phyloP scores from a whole-genome alignment of 2,797 vertebrate genomes.

The Tiaroga cobitis region DNA sequence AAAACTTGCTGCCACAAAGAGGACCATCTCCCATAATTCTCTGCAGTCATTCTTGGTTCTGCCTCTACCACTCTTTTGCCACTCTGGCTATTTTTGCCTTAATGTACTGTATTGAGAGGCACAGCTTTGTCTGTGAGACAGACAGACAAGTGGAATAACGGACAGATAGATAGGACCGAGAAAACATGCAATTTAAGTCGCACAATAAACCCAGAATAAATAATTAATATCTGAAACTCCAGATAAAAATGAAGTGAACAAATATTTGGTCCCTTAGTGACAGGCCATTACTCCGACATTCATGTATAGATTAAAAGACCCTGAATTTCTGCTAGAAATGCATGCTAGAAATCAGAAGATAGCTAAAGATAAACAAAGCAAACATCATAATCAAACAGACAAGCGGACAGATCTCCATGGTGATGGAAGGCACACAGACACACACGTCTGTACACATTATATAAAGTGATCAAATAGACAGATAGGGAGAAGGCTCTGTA shows the following conservation, averaged over 20 bases:
- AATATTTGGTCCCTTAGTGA: constrained; percentile 8
- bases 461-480: constrained; percentile 56
- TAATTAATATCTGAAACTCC: background rate
- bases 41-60: constrained; percentile 65
- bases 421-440: constrained; percentile 46
- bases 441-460: constrained; percentile 56
- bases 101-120: constrained; percentile 50
- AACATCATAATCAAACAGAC: constrained; percentile 54
- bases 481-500: constrained; percentile 51
- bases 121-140: constrained; percentile 30
- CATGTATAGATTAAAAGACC: constrained; percentile 3
- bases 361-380: constrained; percentile 41
- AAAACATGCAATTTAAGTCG: background rate
- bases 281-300: background rate
- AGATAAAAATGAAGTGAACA: background rate
- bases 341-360: constrained; percentile 29
- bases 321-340: background rate
- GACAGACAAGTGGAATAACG: constrained; percentile 6
- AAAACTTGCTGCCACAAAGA: constrained; percentile 51
- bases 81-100: constrained; percentile 69
- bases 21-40: constrained; percentile 52
- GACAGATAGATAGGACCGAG: background rate
- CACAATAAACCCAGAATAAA: background rate
- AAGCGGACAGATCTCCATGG: constrained; percentile 57
- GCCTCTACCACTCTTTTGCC: constrained; percentile 67